Evolutionary conservation across 1,140 invertebrate genomes (phyloP).

Genomic region (Armadillidium nasatum): DNA sequence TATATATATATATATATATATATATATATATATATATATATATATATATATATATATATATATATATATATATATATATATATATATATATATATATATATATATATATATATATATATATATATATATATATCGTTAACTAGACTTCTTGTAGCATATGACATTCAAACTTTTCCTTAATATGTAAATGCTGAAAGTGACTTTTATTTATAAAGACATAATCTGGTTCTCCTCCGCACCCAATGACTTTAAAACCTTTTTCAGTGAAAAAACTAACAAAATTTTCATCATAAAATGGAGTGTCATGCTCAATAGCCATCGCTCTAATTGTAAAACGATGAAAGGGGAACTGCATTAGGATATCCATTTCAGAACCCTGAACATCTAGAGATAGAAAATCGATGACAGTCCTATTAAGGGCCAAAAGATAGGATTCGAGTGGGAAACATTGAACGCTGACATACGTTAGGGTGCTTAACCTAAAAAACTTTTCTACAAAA

Average conservation of each 20-base stretch:
- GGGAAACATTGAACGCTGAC: slow-evolving; percentile 4
- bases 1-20: too few species aligned
- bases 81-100: too few species aligned
- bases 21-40: too few species aligned
- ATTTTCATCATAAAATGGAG: background rate
- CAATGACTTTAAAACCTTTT: background rate
- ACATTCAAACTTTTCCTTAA: too few species aligned
- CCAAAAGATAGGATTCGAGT: background rate
- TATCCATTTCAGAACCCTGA: background rate
- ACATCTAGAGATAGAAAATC: background rate
- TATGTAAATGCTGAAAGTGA: too few species aligned
- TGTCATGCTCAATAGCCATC: background rate
- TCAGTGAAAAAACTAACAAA: background rate
- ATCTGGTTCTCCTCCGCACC: background rate
- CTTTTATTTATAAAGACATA: background rate
- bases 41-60: too few species aligned
- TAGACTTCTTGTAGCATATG: too few species aligned
- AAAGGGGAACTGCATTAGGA: background rate
- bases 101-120: too few species aligned
- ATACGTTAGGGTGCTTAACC: background rate
- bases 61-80: too few species aligned
- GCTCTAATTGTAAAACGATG: background rate
- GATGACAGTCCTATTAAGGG: slow-evolving; percentile 13
- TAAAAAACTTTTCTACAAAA: background rate
- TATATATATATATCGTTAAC: too few species aligned